phyloP scores from a whole-genome alignment of 2,113 vertebrate genomes.

The Tichodroma muraria region DNA sequence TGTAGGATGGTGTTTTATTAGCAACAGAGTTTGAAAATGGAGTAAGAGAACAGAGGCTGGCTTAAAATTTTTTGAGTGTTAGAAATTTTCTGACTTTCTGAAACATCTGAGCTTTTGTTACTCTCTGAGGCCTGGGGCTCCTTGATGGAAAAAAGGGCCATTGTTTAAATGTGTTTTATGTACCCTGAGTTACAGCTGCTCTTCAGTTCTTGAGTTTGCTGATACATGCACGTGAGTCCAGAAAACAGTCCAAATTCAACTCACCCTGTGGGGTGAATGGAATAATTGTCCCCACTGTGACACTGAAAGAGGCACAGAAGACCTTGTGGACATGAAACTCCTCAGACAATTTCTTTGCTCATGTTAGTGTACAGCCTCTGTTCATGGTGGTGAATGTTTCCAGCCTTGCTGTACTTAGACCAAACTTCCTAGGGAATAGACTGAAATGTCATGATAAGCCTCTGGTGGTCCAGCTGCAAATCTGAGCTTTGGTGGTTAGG shows the following conservation, averaged over 20 bases:
- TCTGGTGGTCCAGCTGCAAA: neutral
- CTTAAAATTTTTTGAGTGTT: neutral
- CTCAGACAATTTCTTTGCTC: neutral
- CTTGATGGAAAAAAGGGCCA: neutral
- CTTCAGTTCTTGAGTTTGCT: neutral
- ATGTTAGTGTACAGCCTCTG: neutral
- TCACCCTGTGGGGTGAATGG: accelerated
- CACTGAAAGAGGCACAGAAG: neutral
- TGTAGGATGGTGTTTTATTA: neutral
- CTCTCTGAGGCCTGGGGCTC: neutral
- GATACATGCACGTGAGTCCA: neutral
- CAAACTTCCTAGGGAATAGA: neutral
- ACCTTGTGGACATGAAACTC: neutral
- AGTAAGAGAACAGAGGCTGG: neutral
- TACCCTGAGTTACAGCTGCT: neutral
- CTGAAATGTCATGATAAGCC: neutral
- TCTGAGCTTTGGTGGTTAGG: neutral
- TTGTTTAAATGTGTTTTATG: neutral
- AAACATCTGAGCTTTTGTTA: neutral
- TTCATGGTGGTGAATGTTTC: neutral
- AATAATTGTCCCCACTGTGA: neutral
- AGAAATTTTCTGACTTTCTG: neutral
- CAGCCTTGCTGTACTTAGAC: neutral
- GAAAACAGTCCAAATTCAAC: neutral
- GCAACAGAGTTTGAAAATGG: neutral